Conservation (phyloP, 92 coral and sea anemone species). For the Siderastrea radians region DNA sequence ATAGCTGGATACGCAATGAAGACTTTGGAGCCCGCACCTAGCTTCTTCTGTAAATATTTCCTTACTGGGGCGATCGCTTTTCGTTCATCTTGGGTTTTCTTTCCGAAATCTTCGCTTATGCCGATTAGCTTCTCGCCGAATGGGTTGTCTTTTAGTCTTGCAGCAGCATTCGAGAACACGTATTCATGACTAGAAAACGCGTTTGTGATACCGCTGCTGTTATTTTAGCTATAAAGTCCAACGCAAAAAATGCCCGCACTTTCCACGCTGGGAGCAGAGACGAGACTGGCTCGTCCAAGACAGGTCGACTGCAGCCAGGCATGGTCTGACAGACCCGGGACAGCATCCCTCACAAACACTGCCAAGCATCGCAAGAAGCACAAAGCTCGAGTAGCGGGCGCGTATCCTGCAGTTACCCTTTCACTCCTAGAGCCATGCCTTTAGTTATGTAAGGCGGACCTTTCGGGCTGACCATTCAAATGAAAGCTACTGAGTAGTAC, state of each 20-base stretch:
- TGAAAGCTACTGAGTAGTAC: background rate
- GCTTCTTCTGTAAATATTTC: no score
- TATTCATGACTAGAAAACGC: background rate
- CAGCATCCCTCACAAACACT: background rate
- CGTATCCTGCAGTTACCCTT: background rate
- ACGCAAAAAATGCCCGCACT: conserved; percentile 25
- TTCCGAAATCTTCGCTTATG: no score
- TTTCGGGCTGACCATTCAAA: no score
- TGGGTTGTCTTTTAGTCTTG: no score
- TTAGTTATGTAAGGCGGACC: background rate
- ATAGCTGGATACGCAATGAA: no score
- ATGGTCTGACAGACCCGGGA: background rate
- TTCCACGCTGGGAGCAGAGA: background rate
- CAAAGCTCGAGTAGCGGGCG: background rate
- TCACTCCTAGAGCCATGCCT: background rate
- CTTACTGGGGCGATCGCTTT: no score
- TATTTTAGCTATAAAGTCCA: background rate
- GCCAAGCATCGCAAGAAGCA: background rate
- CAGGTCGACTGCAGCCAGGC: background rate
- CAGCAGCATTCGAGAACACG: no score
- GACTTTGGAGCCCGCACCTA: no score
- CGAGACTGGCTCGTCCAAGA: conserved; percentile 13
- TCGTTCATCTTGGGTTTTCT: no score
- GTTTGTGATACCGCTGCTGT: background rate
- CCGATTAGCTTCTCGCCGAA: no score